These are phyloP conservation scores for Ceratosolen solmsi DNA, from an alignment of 1,140 invertebrate genomes.

Conservation along the genomic window DNA sequence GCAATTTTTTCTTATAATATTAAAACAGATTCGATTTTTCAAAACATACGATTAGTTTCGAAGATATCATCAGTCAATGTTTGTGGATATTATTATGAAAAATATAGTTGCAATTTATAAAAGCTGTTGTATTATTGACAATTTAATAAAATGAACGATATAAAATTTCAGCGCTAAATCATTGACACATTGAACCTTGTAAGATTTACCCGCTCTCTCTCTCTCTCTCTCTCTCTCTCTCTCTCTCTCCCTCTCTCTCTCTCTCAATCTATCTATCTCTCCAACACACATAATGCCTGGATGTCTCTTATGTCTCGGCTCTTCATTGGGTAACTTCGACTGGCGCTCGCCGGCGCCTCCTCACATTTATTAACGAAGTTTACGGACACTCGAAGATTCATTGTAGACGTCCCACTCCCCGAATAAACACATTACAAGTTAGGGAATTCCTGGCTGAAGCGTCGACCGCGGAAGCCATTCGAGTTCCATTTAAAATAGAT, in stretches of 20 bases:
- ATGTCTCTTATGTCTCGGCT: not conserved
- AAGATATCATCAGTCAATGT: no score
- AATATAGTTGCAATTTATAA: no score
- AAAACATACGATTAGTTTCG: no score
- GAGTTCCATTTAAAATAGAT: conserved; percentile 40
- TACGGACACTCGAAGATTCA: conserved; percentile 27
- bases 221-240: not conserved
- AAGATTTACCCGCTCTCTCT: not conserved
- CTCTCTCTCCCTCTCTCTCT: not conserved
- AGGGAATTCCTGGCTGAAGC: not conserved
- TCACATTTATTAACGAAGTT: conserved; percentile 44
- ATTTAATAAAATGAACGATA: no score
- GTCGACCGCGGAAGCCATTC: not conserved
- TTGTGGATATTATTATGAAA: no score
- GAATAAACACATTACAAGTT: conserved; percentile 40
- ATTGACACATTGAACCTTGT: no score
- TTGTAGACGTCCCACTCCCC: not conserved
- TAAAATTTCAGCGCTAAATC: no score
- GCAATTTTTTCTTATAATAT: no score
- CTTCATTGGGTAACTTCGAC: not conserved
- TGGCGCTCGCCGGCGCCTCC: not conserved
- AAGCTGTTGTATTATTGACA: no score
- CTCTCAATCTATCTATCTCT: not conserved
- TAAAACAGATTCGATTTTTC: no score
- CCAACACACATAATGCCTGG: not conserved